Percentiles rank a stretch among this genome's conserved stretches.
Conservation (phyloP, 2,797 vertebrate genomes). For the Molothrus aeneus region DNA sequence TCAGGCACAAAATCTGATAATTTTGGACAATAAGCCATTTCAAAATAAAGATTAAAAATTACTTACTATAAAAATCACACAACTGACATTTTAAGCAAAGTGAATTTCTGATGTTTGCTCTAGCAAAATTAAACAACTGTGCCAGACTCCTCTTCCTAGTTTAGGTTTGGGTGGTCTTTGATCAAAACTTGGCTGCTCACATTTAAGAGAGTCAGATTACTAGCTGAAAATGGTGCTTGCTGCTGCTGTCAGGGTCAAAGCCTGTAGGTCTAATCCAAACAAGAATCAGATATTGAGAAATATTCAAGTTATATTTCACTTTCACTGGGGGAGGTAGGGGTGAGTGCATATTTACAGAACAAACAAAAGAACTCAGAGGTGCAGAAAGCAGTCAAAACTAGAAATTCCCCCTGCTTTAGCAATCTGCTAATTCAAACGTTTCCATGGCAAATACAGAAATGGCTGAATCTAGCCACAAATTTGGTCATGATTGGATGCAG, state of each 20-base stretch:
- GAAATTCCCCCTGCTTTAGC: not conserved
- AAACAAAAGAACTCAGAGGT: not conserved
- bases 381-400: not conserved
- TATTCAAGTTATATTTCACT: not conserved
- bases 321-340: not conserved
- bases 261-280: not conserved
- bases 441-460: slow-evolving; percentile 26
- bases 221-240: not conserved
- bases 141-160: not conserved
- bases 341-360: not conserved
- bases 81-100: not conserved
- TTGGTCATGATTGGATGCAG: not conserved
- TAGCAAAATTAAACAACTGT: not conserved
- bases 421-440: not conserved
- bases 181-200: not conserved
- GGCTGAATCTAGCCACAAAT: slow-evolving; percentile 6
- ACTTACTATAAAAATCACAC: not conserved
- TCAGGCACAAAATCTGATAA: not conserved
- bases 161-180: not conserved
- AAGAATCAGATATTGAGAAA: not conserved
- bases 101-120: not conserved
- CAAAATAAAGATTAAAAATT: not conserved
- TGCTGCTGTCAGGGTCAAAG: not conserved
- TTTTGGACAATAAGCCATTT: not conserved
- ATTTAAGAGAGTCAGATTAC: not conserved